Evolutionary conservation across 1,140 invertebrate genomes (phyloP).

Genomic region (Stenopsyche tienmushanensis): DNA sequence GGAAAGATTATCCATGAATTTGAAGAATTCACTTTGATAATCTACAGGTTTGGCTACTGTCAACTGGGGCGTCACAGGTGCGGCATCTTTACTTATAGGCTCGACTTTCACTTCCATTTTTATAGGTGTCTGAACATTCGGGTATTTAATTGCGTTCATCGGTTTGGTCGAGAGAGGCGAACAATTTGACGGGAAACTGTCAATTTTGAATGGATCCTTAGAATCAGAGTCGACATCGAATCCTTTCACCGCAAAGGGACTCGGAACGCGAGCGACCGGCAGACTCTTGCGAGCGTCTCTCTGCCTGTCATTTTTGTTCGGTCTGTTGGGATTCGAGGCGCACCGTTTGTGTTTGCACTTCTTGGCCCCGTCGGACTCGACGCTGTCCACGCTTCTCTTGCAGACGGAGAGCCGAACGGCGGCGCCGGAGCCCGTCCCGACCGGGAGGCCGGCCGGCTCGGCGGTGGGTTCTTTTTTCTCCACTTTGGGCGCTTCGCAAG

Average conservation of each 20-base stretch:
- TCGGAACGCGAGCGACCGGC: not conserved
- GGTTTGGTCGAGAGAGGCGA: slow-evolving; percentile 7
- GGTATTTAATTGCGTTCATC: slow-evolving; percentile 36
- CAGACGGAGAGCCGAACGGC: not conserved
- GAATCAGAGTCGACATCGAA: not conserved
- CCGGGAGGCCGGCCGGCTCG: not conserved
- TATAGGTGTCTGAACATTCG: not conserved
- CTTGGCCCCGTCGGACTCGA: not conserved
- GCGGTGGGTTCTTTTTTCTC: slow-evolving; percentile 3
- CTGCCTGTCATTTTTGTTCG: not conserved
- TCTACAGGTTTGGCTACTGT: slow-evolving; percentile 5
- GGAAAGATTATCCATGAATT: slow-evolving; percentile 25
- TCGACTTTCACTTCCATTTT: not conserved
- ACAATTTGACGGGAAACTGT: slow-evolving; percentile 1
- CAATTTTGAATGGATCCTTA: not conserved
- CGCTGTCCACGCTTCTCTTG: not conserved
- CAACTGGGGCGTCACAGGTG: no score
- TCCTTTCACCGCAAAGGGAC: not conserved
- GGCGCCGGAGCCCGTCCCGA: not conserved
- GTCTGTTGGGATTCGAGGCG: not conserved
- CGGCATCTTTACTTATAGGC: not conserved
- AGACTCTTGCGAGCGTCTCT: not conserved
- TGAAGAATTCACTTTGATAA: slow-evolving; percentile 33
- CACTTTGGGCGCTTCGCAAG: not conserved
- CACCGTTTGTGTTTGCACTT: slow-evolving; percentile 17